Conservation (phyloP, 2,797 vertebrate genomes). For the Pyrrhura leucotis region DNA sequence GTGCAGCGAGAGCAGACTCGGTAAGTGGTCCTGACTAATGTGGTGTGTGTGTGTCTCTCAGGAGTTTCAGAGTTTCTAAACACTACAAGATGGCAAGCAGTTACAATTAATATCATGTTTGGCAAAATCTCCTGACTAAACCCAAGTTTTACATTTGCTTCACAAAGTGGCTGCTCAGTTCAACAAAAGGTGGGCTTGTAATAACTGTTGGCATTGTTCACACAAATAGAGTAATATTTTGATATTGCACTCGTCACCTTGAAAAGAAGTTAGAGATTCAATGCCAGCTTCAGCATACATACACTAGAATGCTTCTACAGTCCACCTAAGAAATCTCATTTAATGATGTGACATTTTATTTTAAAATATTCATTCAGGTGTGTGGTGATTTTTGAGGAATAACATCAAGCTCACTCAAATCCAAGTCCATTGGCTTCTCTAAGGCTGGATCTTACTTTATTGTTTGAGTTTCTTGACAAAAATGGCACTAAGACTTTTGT, state of each 20-base stretch:
- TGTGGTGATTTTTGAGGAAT: neutral
- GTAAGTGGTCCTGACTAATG: neutral
- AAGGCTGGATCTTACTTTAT: neutral
- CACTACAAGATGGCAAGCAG: neutral
- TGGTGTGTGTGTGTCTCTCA: neutral
- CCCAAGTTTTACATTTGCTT: neutral
- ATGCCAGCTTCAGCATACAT: neutral
- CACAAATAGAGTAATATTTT: neutral
- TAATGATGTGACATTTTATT: constrained; percentile 13
- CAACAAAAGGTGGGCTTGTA: neutral
- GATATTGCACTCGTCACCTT: neutral
- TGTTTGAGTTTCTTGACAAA: constrained; percentile 11
- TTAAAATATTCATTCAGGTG: neutral
- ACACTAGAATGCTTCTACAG: neutral
- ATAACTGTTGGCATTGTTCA: neutral
- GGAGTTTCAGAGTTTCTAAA: neutral
- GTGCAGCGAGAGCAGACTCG: neutral
- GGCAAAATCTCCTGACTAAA: neutral
- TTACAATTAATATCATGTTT: neutral
- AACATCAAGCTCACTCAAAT: neutral
- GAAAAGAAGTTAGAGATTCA: neutral
- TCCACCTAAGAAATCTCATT: neutral
- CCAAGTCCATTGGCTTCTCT: neutral
- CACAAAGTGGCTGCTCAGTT: neutral
- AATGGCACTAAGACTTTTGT: neutral